Base-by-base conservation (phyloP, 2,888 invertebrate species). In the Drosophila paucipuncta region DNA sequence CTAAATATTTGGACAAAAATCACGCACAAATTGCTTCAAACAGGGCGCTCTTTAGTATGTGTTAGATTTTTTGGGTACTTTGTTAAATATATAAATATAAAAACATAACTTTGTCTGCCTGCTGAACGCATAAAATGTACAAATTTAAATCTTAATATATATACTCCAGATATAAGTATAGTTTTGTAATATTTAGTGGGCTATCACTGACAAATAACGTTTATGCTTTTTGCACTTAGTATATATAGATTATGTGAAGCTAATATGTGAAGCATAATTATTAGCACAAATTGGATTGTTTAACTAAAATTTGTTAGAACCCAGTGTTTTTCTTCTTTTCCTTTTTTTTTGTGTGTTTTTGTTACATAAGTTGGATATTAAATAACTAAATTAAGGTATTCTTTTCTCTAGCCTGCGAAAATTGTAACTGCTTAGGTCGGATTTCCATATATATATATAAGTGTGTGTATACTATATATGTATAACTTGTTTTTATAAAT, bases 1-100 rank as follows among this genome's bases (percentile, higher is more conserved):
- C 90, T 85, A 89, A 64, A 75, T 90, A 78, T 90, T 85, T 85
- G 90, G 89, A 85, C 86, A 83, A 71, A 85, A 83, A 88, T 90
- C 90, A 85, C 85, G 80, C 69, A 72, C 69, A 84, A 84, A 82
- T 81, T 73, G 47, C 72, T 66, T 67, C 52, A 64, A 85, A 82
- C 74, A 68, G 18, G 59, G 66, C 78, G 85, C 67, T 70, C 68
- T 85, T 61, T 73, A 82, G 84, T 78, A 60, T 70, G 33, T 54
- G 70, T 58, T 70, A 59, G 53, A 47, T 75, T 37, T n/a, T 18
- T 69, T 83, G 68, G 83, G 81, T 61, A 78, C 66, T 66, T 69
- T 50, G 43, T 62, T 66, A 68, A 64, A 52, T 47, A 39, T 75
- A 68, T 68, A n/a, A 59, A 37, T 74, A 54, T 60, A 59, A 69